Conservation (phyloP, 1,140 invertebrate species). For the Sweltsa coloradensis region DNA sequence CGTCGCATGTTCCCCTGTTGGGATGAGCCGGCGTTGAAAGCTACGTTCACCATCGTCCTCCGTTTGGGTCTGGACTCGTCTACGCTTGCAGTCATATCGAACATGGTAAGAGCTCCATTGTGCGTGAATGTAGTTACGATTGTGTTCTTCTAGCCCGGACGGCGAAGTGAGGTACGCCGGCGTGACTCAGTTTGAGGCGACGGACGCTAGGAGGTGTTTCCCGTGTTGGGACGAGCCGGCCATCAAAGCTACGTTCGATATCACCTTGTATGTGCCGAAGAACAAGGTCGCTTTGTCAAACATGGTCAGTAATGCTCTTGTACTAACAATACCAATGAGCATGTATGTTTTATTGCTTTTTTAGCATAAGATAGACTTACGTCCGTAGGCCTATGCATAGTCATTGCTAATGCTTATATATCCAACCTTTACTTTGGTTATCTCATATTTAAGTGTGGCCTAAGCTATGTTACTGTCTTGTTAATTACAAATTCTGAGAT, state of each 20-base stretch:
- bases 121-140: conserved; percentile 6
- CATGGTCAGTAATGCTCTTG: conserved; percentile 60
- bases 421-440: no score
- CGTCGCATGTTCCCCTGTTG: conserved; percentile 48
- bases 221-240: conserved; percentile 98
- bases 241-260: conserved; percentile 88
- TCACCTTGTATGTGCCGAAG: conserved; percentile 66
- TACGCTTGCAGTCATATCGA: conserved; percentile 24
- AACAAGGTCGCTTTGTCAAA: conserved; percentile 80
- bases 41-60: conserved; percentile 36
- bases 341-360: no score
- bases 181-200: conserved; percentile 89
- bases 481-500: no score
- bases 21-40: conserved; percentile 49
- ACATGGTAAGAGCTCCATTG: conserved; percentile 29
- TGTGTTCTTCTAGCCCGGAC: conserved; percentile 29
- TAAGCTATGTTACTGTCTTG: no score
- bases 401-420: no score
- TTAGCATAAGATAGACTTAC: no score
- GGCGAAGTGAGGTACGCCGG: conserved; percentile 73
- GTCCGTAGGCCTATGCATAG: no score
- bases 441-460: no score
- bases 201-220: conserved; percentile 86
- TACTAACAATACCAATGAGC: no score
- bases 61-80: conserved; percentile 25